Base-by-base conservation (phyloP, 2,888 invertebrate genomes). In the Drosophila suboccidentalis region DNA sequence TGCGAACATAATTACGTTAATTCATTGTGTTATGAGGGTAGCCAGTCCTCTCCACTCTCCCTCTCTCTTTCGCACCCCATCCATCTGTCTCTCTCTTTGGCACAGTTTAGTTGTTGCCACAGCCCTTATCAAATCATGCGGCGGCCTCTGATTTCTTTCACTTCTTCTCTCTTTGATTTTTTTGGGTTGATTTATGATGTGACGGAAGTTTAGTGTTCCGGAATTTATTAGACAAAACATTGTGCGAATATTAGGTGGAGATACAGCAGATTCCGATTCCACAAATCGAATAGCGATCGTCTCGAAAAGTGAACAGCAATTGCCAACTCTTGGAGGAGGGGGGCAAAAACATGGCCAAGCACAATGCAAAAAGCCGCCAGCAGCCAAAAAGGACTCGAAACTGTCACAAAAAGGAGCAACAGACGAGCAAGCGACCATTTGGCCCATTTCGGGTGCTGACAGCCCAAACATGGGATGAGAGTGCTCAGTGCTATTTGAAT, bases 1-100 rank as follows among this genome's bases (percentile, higher is more conserved):
- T 84, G 84, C 87, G 84, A 87, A 84, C 84, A 84, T 84, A 84
- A 84, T 84, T 84, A 87, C 84, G 84, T 84, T 81, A 86, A 84
- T 87, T 84, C 84, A 64, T 78, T 79, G 80, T 82, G 64, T 72
- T 41, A 41, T 78, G 80, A 85, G 78, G 82, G 86, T 83, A 73
- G 68, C 19, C 70, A 59, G 55, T 36, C 17, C 34, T 19, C 26
- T 55, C 22, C 34, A 26, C 26, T 55, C 22, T n/a, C 22, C 34
- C 34, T 47, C 46, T 26, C 67, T 15, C 36, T 32, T 34, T 54
- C 29, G 2, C 47, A 29, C 38, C 41, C 44, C 11, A 50, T 1
- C 38, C 17, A n/a, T 11, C 39, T 1, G 26, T 26, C 17, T 2
- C 38, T 10, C 3, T 5, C 13, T 38, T 41, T 38, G n/a, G 5